Conservation (phyloP, 1,140 invertebrate genomes). For the Potamilus streckersoni region DNA sequence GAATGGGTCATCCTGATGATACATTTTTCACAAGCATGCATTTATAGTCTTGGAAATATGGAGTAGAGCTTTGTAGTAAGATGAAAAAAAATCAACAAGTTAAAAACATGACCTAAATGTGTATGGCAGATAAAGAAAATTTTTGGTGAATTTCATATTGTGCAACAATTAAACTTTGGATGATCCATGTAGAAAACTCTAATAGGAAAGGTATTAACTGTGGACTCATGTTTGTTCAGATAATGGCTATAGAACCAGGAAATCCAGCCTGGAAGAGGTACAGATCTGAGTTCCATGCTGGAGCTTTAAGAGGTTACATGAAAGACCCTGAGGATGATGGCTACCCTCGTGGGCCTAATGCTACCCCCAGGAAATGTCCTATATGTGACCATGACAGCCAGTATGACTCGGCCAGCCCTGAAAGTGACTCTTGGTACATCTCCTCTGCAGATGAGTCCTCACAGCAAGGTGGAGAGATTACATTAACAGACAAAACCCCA, state of each 20-base stretch:
- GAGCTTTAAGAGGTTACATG: slow-evolving; percentile 61
- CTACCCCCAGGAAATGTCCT: slow-evolving; percentile 44
- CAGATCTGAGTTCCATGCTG: slow-evolving; percentile 61
- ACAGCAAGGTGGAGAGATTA: not conserved
- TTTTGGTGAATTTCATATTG: not conserved
- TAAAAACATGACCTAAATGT: too few species aligned
- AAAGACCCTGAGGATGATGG: slow-evolving; percentile 61
- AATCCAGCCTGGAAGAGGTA: slow-evolving; percentile 61
- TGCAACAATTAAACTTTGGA: not conserved
- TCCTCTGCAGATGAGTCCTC: slow-evolving; percentile 44
- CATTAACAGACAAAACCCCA: slow-evolving; percentile 21
- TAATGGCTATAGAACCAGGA: slow-evolving; percentile 64
- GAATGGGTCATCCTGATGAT: too few species aligned
- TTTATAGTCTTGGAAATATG: too few species aligned
- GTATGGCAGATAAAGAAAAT: not conserved
- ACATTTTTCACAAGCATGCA: too few species aligned
- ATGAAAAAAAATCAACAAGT: too few species aligned
- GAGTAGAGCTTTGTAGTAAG: too few species aligned
- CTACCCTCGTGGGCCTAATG: slow-evolving; percentile 54
- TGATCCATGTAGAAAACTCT: not conserved
- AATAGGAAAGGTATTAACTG: not conserved
- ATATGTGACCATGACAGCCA: slow-evolving; percentile 54
- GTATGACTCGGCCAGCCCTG: slow-evolving; percentile 58
- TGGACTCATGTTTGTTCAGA: slow-evolving; percentile 39
- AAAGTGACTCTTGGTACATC: slow-evolving; percentile 53